Base-by-base conservation (phyloP, 2,113 vertebrate species). In the Helogale parvula region DNA sequence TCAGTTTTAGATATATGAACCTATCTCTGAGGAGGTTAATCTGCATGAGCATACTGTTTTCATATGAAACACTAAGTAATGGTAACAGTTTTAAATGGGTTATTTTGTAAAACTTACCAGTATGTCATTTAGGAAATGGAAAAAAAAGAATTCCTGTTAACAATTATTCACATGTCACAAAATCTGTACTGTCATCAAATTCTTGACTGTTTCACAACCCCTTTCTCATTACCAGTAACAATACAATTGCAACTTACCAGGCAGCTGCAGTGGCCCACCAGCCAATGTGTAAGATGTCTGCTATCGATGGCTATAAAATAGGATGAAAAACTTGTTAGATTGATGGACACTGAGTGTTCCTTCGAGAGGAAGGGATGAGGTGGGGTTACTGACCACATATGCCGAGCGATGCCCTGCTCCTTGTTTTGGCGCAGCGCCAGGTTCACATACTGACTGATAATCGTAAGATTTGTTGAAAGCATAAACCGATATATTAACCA, bases 401-500 rank as follows among this genome's bases (percentile, higher is more conserved):
- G 99, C 98, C 10, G 99, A 99, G 97, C 99, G 99, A 63, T 98
- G 99, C 47, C 99, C 99, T 89, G 99, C 99, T 93, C 99, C 99
- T 96, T 99, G 99, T 90, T 99, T 99, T 93, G 99, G 99, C 95
- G 99, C 99, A 79, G 99, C 99, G 95, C 99, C 99, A 0, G 99
- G 99, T 98, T 99, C 99, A 11, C 99, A 99, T 81, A 99, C 99
- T 0, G 99, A 99, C 92, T 99, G 99, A 97, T 99, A 99, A 98
- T 99, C 99, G 0, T 99, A 99, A 0, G 99, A 99, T 98, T 99
- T 99, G 95, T 99, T 99, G 96, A 99, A 99, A 97, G 99, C 99
- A 97, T 99, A 99, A 9, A 99, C 97, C 4, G 99, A 99, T 84
- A 99, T 99, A 96, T 99, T 99, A 95, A 99, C 98, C 89, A 99